phyloP scores from a whole-genome alignment of 2,113 vertebrate genomes.

The Glaucidium brasilianum region DNA sequence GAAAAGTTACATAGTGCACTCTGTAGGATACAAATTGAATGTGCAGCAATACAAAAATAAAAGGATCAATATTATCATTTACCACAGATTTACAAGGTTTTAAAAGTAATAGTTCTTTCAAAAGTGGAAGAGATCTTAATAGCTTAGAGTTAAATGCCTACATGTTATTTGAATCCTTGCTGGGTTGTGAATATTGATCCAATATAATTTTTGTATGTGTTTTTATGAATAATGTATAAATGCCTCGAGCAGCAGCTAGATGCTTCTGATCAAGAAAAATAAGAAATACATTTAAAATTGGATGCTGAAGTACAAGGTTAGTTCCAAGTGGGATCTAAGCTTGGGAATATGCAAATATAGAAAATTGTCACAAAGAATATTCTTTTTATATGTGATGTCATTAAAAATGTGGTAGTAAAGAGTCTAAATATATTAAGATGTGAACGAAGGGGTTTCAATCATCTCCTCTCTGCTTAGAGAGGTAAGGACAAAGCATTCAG shows the following conservation, averaged over 20 bases:
- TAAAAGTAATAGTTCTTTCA: constrained; percentile 51
- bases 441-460: neutral
- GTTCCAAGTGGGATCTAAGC: neutral
- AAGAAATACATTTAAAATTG: constrained; percentile 7
- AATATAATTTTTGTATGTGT: constrained; percentile 5
- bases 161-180: constrained; percentile 23
- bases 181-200: constrained; percentile 45
- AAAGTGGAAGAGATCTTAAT: constrained; percentile 3
- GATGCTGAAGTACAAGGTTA: neutral
- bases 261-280: constrained; percentile 27
- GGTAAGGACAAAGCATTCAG: neutral
- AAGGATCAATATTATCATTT: constrained; percentile 35
- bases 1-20: constrained; percentile 17
- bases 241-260: neutral
- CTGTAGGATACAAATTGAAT: constrained; percentile 35
- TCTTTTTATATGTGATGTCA: neutral
- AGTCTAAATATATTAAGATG: neutral
- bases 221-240: constrained; percentile 49
- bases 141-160: constrained; percentile 15
- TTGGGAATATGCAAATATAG: neutral
- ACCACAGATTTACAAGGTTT: constrained; percentile 32
- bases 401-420: neutral
- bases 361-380: neutral
- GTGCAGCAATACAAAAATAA: constrained; percentile 30
- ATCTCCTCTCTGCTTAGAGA: neutral